Percentiles rank a stretch among this genome's conserved stretches.
phyloP scores from a whole-genome alignment of 2,797 vertebrate species.

The Phataginus tetradactyla region DNA sequence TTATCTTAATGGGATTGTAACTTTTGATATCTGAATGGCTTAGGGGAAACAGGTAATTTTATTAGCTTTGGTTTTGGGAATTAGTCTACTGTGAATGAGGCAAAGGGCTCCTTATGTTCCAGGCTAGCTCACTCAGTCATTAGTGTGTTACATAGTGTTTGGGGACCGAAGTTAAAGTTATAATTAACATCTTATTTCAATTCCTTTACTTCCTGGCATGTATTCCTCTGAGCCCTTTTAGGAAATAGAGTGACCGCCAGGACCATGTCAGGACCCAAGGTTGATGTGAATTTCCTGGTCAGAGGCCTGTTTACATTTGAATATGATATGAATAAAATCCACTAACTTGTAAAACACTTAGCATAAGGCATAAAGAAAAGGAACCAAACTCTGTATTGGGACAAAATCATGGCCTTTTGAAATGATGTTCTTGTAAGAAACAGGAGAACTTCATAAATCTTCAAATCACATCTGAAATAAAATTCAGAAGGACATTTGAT shows the following conservation, averaged over 20 bases:
- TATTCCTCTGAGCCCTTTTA: slow-evolving; percentile 13
- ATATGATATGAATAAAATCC: slow-evolving; percentile 58
- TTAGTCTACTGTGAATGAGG: slow-evolving; percentile 28
- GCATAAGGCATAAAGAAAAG: not conserved
- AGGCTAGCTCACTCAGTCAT: slow-evolving; percentile 22
- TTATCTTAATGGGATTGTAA: slow-evolving; percentile 20
- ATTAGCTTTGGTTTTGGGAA: slow-evolving; percentile 32
- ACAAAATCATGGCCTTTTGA: not conserved
- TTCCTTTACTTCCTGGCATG: slow-evolving; percentile 2
- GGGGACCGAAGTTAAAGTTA: slow-evolving; percentile 25
- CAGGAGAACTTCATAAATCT: not conserved
- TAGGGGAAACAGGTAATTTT: slow-evolving; percentile 18
- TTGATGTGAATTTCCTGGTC: slow-evolving; percentile 47
- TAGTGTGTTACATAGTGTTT: slow-evolving; percentile 18
- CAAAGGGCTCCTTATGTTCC: not conserved
- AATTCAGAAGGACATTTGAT: not conserved
- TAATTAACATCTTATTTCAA: slow-evolving; percentile 47
- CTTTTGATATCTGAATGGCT: slow-evolving; percentile 25
- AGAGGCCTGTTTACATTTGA: slow-evolving; percentile 13
- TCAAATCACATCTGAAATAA: not conserved
- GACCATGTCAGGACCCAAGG: not conserved
- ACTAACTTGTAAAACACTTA: slow-evolving; percentile 14
- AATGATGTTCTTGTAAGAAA: not conserved
- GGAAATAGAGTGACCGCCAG: slow-evolving; percentile 31
- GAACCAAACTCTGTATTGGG: not conserved